phyloP scores from a whole-genome alignment of 2,888 invertebrate species.

The Cryptosula pallasiana region DNA sequence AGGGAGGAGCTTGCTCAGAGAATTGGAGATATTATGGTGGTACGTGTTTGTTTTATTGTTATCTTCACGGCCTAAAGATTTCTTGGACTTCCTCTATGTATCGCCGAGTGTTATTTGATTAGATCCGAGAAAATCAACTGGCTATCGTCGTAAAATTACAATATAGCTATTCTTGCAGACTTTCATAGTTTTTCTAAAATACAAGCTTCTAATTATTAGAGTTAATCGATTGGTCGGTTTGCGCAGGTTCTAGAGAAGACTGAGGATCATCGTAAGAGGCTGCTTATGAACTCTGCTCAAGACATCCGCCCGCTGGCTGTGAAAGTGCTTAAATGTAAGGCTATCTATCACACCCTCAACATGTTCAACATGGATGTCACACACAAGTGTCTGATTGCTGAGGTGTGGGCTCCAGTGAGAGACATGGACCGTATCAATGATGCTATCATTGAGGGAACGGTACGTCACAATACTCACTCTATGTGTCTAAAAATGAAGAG shows the following conservation, averaged over 20 bases:
- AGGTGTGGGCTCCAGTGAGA: slow-evolving; percentile 17
- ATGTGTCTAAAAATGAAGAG: too few species aligned
- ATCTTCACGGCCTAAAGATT: too few species aligned
- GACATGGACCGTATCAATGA: slow-evolving; percentile 22
- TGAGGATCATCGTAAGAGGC: slow-evolving; percentile 16
- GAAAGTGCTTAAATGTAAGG: slow-evolving; percentile 23
- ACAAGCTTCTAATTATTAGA: too few species aligned
- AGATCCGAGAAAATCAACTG: too few species aligned
- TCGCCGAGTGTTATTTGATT: too few species aligned
- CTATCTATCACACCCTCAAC: slow-evolving; percentile 24
- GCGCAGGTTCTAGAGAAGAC: slow-evolving; percentile 25
- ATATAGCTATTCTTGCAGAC: too few species aligned
- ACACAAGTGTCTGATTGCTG: slow-evolving; percentile 23
- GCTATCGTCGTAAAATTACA: too few species aligned
- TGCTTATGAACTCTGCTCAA: slow-evolving; percentile 5
- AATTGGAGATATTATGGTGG: slow-evolving; percentile 45
- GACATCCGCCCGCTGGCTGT: neutral
- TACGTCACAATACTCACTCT: too few species aligned
- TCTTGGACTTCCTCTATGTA: too few species aligned
- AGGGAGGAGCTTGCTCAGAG: slow-evolving; percentile 44
- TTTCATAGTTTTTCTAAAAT: too few species aligned
- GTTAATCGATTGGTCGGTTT: too few species aligned
- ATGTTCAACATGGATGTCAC: slow-evolving; percentile 25
- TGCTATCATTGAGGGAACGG: slow-evolving; percentile 20
- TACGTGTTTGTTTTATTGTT: too few species aligned